Evolutionary conservation across 2,888 invertebrate species (phyloP).

Genomic region (Plagodis dolabraria): DNA sequence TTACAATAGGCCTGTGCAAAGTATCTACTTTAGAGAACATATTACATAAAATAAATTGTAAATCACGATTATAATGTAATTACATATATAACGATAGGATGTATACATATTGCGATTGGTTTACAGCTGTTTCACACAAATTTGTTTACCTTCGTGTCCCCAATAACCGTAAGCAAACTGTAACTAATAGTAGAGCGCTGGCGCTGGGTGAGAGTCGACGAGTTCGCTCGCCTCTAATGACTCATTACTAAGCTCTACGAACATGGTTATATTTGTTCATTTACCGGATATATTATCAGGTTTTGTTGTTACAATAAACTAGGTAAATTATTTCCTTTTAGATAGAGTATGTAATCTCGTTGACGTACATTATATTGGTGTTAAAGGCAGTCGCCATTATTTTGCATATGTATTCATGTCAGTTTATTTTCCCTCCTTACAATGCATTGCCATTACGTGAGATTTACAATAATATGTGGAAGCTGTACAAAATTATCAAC

Average conservation of each 20-base stretch:
- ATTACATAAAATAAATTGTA: too few relatives aligned
- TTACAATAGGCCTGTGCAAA: too few relatives aligned
- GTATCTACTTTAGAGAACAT: too few relatives aligned
- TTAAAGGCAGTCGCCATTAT: conserved; percentile 11
- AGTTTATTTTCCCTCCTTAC: conserved; percentile 14
- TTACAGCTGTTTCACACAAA: conserved; percentile 1
- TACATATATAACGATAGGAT: too few relatives aligned
- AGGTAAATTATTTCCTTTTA: not conserved
- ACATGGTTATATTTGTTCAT: conserved; percentile 9
- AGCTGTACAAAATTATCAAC: conserved; percentile 61
- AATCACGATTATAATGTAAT: too few relatives aligned
- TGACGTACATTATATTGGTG: conserved; percentile 11
- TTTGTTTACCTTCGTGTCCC: conserved; percentile 9
- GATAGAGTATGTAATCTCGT: conserved; percentile 7
- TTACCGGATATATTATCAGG: not conserved
- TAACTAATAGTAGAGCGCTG: not conserved
- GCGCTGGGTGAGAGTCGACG: conserved; percentile 1
- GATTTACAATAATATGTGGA: conserved; percentile 81
- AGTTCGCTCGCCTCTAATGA: not conserved
- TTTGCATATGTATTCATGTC: conserved; percentile 4
- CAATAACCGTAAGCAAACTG: not conserved
- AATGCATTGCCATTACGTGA: conserved; percentile 64
- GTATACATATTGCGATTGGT: too few relatives aligned
- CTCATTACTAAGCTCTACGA: not conserved
- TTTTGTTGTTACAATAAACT: not conserved